These are phyloP conservation scores for Copsychus sechellarum DNA, from an alignment of 2,113 vertebrate genomes.

Conservation along the genomic window DNA sequence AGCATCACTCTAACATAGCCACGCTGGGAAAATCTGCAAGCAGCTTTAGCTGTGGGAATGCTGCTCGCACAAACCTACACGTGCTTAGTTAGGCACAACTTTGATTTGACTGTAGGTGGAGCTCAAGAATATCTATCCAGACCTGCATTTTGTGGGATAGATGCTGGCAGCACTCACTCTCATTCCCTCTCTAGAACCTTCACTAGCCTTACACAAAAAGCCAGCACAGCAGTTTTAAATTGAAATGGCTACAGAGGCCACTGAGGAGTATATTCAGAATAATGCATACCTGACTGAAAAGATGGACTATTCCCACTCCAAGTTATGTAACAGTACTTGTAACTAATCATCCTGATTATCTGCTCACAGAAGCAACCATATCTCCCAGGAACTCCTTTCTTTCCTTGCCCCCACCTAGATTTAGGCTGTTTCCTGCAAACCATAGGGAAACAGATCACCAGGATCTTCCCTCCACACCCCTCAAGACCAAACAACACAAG, in stretches of 20 bases:
- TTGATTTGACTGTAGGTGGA: neutral
- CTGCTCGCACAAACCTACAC: neutral
- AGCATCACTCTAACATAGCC: neutral
- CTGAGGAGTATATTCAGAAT: neutral
- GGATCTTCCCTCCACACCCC: accelerated
- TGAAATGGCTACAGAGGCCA: neutral
- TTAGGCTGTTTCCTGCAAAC: neutral
- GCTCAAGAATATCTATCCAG: neutral
- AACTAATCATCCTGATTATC: neutral
- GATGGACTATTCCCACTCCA: neutral
- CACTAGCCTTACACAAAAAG: neutral
- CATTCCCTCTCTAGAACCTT: neutral
- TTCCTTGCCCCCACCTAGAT: neutral
- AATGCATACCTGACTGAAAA: neutral
- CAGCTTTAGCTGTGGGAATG: neutral
- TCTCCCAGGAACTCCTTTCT: neutral
- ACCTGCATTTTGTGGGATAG: neutral
- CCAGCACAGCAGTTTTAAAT: neutral
- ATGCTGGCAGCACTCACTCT: accelerated
- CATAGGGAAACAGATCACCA: neutral
- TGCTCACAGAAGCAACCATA: accelerated
- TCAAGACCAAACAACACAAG: neutral
- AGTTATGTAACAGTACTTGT: neutral
- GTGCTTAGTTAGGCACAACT: neutral
- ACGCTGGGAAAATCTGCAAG: neutral